These are phyloP conservation scores for Mastomys coucha DNA, from an alignment of 2,113 vertebrate genomes.

Conservation along the genomic window DNA sequence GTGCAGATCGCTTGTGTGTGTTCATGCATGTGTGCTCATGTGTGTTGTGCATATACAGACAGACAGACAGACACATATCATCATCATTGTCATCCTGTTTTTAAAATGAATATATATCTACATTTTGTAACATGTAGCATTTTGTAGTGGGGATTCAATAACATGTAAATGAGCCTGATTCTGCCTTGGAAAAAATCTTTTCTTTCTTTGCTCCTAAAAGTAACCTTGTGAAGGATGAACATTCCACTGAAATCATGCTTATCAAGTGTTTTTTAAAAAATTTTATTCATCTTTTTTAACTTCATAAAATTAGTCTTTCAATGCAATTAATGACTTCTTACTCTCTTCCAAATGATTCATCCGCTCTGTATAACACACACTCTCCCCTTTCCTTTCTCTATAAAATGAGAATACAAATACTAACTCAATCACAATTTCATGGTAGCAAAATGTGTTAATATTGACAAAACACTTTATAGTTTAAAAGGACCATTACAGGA, in stretches of 20 bases:
- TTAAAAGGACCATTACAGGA: conserved; percentile 59
- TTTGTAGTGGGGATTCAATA: neutral
- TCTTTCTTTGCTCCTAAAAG: neutral
- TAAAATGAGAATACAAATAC: conserved; percentile 49
- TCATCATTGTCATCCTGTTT: neutral
- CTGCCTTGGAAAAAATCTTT: neutral
- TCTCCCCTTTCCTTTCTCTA: neutral
- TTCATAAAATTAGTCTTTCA: conserved; percentile 4
- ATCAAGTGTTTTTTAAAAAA: neutral
- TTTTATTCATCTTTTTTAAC: neutral
- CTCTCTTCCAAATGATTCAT: conserved; percentile 13
- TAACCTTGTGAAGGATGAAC: neutral
- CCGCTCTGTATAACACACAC: neutral
- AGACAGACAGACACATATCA: neutral
- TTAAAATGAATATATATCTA: neutral
- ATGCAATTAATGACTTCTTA: conserved; percentile 15
- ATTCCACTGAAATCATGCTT: neutral
- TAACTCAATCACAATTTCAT: conserved; percentile 57
- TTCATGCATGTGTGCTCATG: neutral
- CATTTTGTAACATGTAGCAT: neutral
- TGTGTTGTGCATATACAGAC: neutral
- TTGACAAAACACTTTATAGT: conserved; percentile 62
- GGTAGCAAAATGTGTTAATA: conserved; percentile 33
- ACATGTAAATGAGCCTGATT: neutral
- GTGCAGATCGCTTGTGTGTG: neutral